Evolutionary conservation across 1,140 invertebrate genomes (phyloP), one percentile per base, ranked within the genome.

Genomic region (Drosophila yakuba): DNA sequence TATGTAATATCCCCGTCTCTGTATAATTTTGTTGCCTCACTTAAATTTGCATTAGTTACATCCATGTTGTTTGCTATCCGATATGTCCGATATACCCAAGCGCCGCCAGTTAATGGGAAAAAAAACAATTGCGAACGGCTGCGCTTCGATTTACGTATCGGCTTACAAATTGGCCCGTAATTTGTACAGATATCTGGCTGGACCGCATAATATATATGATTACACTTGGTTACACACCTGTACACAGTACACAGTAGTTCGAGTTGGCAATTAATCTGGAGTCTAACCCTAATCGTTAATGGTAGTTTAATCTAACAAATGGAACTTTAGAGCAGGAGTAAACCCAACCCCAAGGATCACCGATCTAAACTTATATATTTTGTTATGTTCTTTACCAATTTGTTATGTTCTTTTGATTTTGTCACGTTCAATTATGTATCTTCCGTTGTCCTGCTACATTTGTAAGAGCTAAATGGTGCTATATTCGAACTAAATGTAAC

Each of bases 1-100:
- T 8, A 15, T 36, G 8, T 39, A 39, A 20, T 39, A 39, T 14
- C 2, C 11, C 47, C 38, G 47, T 32, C 35, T 39, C 20, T 66
- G 35, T 66, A 36, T 50, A 62, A 38, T 60, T 50, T 20, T 28
- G 50, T 36, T 20, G 50, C 28, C 63, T 43, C 63, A 67, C 63
- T 43, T 36, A 17, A 67, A 36, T 51, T 67, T 41, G 15, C 20
- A 28, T 61, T 54, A 50, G 17, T 32, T 39, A 39, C 14, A 11
- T 12, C 25, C 23, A 64, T 15, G 3, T 35, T 8, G 28, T 45
- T 62, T 14, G 25, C 23, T 44, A 57, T 45, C 55, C 15, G 15
- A 38, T 51, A 51, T 48, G 17, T 23, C 15, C n/a, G 38, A 32
- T 32, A 32, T 32, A 32, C 41, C 44, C 43, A 14, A 38, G 20